phyloP scores from a whole-genome alignment of 1,140 invertebrate species.

The Eueides isabella region DNA sequence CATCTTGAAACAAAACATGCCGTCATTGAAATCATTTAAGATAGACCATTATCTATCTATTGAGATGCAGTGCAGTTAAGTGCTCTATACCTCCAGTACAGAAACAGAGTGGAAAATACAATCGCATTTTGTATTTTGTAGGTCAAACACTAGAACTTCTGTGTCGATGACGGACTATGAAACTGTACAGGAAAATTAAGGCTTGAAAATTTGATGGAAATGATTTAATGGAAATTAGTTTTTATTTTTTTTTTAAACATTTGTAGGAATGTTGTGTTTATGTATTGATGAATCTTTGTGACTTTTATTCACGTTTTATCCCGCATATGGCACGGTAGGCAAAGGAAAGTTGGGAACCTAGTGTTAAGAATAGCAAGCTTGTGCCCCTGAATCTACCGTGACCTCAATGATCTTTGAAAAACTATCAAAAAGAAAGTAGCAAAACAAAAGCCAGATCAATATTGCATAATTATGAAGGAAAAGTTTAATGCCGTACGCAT shows the following conservation, averaged over 20 bases:
- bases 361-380: too few relatives aligned
- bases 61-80: background rate
- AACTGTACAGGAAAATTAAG: background rate
- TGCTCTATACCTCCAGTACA: background rate
- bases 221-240: background rate
- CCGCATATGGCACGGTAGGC: too few relatives aligned
- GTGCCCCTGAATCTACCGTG: too few relatives aligned
- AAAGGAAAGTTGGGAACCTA: too few relatives aligned
- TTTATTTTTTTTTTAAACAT: background rate
- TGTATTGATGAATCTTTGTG: too few relatives aligned
- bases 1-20: background rate
- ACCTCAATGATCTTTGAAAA: too few relatives aligned
- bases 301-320: too few relatives aligned
- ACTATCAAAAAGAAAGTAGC: too few relatives aligned
- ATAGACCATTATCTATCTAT: constrained; percentile 12
- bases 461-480: too few relatives aligned
- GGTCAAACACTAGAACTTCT: constrained; percentile 6
- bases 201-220: background rate
- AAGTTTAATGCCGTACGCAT: too few relatives aligned
- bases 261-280: too few relatives aligned
- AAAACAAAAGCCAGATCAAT: too few relatives aligned
- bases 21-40: background rate
- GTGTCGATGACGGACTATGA: constrained; percentile 10
- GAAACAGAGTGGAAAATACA: background rate
- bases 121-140: constrained; percentile 9